phyloP scores from a whole-genome alignment of 64 coral and sea anemone species.

The Stichodactyla mertensii region DNA sequence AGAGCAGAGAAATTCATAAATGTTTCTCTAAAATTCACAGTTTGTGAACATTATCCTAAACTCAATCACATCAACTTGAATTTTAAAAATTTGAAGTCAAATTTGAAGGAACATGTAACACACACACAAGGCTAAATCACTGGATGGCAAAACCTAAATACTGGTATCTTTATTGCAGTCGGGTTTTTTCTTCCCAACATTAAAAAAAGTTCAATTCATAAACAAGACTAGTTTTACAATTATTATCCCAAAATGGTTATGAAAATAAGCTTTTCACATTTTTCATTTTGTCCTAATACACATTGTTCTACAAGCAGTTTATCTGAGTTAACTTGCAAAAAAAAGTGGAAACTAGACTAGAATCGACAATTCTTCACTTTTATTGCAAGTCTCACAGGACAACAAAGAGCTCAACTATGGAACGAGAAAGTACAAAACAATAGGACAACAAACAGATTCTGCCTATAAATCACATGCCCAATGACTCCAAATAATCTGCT shows the following conservation, averaged over 20 bases:
- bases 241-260: slow-evolving; percentile 1
- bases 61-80: too few species aligned
- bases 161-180: background rate
- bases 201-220: background rate
- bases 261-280: background rate
- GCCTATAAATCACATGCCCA: slow-evolving; percentile 25
- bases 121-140: too few species aligned
- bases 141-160: too few species aligned
- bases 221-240: background rate
- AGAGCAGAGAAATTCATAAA: too few species aligned
- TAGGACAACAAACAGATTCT: background rate
- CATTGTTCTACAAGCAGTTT: background rate
- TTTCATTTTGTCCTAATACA: background rate
- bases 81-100: too few species aligned
- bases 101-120: too few species aligned
- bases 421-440: slow-evolving; percentile 12
- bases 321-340: background rate
- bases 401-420: background rate
- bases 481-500: slow-evolving; percentile 76
- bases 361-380: background rate
- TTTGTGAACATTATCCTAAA: too few species aligned
- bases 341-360: background rate
- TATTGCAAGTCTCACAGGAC: background rate
- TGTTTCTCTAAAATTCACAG: too few species aligned
- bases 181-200: background rate